Evolutionary conservation across 2,888 invertebrate genomes (phyloP).

Genomic region (Oscheius onirici): DNA sequence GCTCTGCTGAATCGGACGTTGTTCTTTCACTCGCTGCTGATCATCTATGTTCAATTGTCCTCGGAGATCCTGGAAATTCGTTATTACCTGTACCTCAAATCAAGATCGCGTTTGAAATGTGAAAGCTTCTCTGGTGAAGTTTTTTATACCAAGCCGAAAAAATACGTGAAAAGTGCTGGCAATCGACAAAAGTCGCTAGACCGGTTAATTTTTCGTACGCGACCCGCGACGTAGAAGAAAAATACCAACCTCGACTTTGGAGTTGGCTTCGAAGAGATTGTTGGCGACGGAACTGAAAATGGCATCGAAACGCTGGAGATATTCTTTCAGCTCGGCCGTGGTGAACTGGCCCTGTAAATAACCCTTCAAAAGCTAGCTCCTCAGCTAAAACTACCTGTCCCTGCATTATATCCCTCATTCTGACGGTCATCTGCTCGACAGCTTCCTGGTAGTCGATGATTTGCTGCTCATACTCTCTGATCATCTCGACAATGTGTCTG

Average conservation of each 20-base stretch:
- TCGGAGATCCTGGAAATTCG: slow-evolving; percentile 31
- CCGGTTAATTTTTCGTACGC: too few species aligned
- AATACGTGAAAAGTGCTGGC: too few species aligned
- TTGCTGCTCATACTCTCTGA: slow-evolving; percentile 31
- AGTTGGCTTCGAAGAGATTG: slow-evolving; percentile 31
- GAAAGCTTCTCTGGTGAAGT: too few species aligned
- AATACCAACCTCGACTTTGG: slow-evolving; percentile 26
- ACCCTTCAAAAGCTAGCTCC: background rate
- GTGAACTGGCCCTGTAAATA: slow-evolving; percentile 9
- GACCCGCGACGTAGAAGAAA: too few species aligned
- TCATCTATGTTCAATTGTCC: slow-evolving; percentile 5
- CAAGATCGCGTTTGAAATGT: too few species aligned
- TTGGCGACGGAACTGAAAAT: slow-evolving; percentile 29
- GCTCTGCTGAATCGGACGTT: background rate
- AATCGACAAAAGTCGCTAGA: too few species aligned
- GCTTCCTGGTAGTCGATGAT: slow-evolving; percentile 30
- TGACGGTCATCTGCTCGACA: slow-evolving; percentile 32
- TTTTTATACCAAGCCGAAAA: too few species aligned
- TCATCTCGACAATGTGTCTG: slow-evolving; percentile 36
- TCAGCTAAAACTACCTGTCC: slow-evolving; percentile 15
- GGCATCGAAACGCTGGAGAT: slow-evolving; percentile 28
- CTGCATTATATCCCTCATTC: slow-evolving; percentile 25
- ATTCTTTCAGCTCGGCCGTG: slow-evolving; percentile 27
- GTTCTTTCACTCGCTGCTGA: background rate
- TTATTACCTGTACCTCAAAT: too few species aligned